Evolutionary conservation across 1,140 invertebrate species (phyloP).

Genomic region (Patella vulgata): DNA sequence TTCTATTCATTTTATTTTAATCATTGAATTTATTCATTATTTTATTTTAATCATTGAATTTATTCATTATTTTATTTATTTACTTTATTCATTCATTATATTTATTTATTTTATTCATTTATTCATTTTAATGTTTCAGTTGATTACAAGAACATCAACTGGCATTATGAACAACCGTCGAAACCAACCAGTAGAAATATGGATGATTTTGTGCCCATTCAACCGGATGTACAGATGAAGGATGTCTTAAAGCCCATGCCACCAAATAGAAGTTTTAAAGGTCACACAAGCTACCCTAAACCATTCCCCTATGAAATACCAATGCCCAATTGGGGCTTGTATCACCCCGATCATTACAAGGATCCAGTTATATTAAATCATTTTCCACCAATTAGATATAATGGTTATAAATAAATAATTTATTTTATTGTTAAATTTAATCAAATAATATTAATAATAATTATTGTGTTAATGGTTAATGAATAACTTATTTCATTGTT

Average conservation of each 20-base stretch:
- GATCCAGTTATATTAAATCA: slow-evolving; percentile 49
- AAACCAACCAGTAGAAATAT: slow-evolving; percentile 54
- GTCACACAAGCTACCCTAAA: slow-evolving; percentile 42
- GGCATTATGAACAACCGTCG: slow-evolving; percentile 55
- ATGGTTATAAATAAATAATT: slow-evolving; percentile 37
- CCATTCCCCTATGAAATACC: slow-evolving; percentile 53
- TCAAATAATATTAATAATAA: no score
- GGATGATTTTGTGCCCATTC: slow-evolving; percentile 49
- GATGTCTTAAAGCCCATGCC: slow-evolving; percentile 49
- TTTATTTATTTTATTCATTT: neutral
- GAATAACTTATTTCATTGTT: no score
- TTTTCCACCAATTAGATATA: slow-evolving; percentile 57
- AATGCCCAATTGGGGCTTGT: slow-evolving; percentile 59
- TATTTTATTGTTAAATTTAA: no score
- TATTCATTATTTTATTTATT: no score
- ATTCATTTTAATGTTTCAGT: slow-evolving; percentile 36
- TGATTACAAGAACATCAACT: slow-evolving; percentile 60
- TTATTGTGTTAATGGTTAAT: no score
- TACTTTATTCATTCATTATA: no score
- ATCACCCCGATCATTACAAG: slow-evolving; percentile 55
- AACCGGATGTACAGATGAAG: slow-evolving; percentile 54
- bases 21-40: slow-evolving; percentile 3
- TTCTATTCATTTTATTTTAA: neutral
- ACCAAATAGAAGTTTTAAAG: slow-evolving; percentile 47
- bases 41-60: no score